Base-by-base conservation (phyloP, 1,140 invertebrate genomes). In the Cecropterus lyciades region DNA sequence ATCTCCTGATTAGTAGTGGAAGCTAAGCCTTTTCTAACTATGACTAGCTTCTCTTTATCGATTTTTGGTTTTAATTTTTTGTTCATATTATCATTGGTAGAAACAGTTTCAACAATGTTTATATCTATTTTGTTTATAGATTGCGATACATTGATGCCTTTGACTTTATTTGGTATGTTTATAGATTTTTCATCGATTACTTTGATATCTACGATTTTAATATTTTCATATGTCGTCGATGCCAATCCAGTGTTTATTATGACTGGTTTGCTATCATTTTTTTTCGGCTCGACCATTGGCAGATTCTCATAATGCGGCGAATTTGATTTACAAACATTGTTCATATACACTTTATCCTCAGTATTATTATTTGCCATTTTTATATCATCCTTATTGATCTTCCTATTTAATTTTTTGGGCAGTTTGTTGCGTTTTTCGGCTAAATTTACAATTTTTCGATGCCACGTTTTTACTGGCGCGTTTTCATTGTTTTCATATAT, bases 151-250 rank as follows among this genome's bases (percentile, higher is more conserved):
- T n/a, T n/a, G n/a, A n/a, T n/a, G n/a, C n/a, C n/a, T n/a, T n/a
- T 10, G 9, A 10, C 0, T 0, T 46, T 43, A 43, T 43, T 3
- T 6, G 3, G 4, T 56, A 11, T n/a, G 16, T 24, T 59, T 59
- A 7, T 52, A 46, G 20, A 46, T 30, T 13, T 27, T 59, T 33
- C 64, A 49, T 46, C 13, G 45, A 17, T 74, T 68, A 15, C 24
- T 48, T 63, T 71, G 56, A 62, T 49, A 52, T 67, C 43, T 33
- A 33, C 45, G 27, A 43, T 69, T 20, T 37, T 65, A 5, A 89
- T 70, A 75, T 80, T 82, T 60, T 83, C 73, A 89, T 97, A 97
- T 33, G 96, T 96, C 14, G 96, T 96, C 1, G 94, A 96, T 20
- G 95, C 90, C 66, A 96, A 89, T 75, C 93, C 94, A 16, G 93